Evolutionary conservation across 2,113 vertebrate species (phyloP).

Genomic region (Apteryx owenii): DNA sequence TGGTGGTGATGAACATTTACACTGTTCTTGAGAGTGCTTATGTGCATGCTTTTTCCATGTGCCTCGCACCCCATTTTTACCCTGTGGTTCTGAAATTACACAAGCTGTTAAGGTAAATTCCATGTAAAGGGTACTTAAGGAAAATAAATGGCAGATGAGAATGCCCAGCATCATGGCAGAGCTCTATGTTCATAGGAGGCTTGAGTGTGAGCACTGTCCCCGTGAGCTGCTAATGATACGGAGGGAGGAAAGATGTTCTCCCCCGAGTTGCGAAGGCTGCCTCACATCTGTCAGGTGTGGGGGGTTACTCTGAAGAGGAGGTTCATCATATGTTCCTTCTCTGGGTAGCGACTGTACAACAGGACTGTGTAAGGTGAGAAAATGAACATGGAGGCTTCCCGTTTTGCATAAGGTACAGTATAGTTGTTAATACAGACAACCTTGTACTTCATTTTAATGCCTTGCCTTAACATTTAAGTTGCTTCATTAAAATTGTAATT

Average conservation of each 20-base stretch:
- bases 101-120: neutral
- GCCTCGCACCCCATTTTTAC: neutral
- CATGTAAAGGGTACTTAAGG: fast-evolving
- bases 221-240: neutral
- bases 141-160: neutral
- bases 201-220: neutral
- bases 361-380: neutral
- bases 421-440: neutral
- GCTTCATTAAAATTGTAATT: neutral
- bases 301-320: neutral
- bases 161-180: neutral
- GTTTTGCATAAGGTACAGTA: neutral
- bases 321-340: neutral
- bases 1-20: neutral
- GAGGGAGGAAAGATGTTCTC: neutral
- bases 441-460: neutral
- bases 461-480: neutral
- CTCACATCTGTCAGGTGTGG: neutral
- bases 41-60: neutral
- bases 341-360: neutral
- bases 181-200: neutral
- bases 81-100: neutral
- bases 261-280: fast-evolving
- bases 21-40: neutral
- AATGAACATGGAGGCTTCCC: neutral